Evolutionary conservation across 64 coral and sea anemone species (phyloP).

Genomic region (Actinia tenebrosa): DNA sequence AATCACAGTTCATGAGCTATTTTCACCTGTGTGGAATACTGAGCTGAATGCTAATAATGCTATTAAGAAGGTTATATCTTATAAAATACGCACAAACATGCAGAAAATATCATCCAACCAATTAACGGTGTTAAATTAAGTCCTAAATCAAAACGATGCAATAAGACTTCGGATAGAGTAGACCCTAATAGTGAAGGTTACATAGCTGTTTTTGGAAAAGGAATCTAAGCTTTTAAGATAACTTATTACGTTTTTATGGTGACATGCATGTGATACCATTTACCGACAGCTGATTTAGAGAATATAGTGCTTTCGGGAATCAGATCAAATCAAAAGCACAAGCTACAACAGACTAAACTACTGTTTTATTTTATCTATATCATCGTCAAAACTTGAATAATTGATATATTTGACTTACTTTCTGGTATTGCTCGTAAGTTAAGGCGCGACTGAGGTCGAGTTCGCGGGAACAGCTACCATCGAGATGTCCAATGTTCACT

Average conservation of each 20-base stretch:
- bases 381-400: background rate
- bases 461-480: constrained; percentile 62
- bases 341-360: background rate
- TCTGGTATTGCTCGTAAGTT: constrained; percentile 70
- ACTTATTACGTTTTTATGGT: no score
- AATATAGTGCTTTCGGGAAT: background rate
- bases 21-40: no score
- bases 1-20: no score
- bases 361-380: background rate
- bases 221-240: no score
- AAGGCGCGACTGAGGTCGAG: constrained; percentile 71
- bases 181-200: background rate
- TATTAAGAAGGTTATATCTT: no score
- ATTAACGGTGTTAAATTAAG: no score
- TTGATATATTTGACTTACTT: constrained; percentile 23
- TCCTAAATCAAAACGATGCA: background rate
- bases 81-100: no score
- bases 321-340: background rate
- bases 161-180: background rate
- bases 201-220: background rate
- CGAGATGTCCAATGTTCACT: constrained; percentile 65
- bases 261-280: no score
- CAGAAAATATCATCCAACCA: no score
- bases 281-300: no score
- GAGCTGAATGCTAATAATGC: no score